Evolutionary conservation across 2,888 invertebrate species (phyloP).

Genomic region (Bellardia pandia): DNA sequence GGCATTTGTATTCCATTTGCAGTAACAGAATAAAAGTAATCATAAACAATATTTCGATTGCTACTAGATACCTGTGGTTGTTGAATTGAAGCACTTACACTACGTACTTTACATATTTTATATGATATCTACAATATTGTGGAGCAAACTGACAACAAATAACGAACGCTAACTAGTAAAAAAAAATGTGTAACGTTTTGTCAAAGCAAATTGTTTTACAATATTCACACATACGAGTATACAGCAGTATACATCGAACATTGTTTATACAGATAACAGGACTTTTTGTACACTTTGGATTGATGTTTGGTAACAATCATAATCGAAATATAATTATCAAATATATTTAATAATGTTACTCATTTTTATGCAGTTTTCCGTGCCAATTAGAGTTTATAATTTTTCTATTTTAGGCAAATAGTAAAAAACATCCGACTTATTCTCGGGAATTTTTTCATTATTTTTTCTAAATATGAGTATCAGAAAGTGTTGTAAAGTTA

Average conservation of each 20-base stretch:
- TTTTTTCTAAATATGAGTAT: too few species aligned
- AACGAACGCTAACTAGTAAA: conserved; percentile 2
- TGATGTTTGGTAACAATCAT: too few species aligned
- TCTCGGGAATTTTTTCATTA: too few species aligned
- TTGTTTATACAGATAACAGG: conserved; percentile 5
- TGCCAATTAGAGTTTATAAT: too few species aligned
- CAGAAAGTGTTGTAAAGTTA: too few species aligned
- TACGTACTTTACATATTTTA: conserved; percentile 33
- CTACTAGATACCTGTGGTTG: background rate
- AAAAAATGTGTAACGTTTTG: conserved; percentile 37
- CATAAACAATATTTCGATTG: conserved; percentile 29
- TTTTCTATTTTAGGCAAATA: too few species aligned
- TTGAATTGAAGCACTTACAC: conserved; percentile 39
- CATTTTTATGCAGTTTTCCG: too few species aligned
- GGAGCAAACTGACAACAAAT: background rate
- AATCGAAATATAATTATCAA: too few species aligned
- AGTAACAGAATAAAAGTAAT: conserved; percentile 6
- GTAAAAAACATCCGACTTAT: too few species aligned
- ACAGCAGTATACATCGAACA: conserved; percentile 17
- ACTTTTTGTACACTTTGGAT: background rate
- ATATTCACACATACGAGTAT: background rate
- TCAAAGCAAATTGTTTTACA: background rate
- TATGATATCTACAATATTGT: conserved; percentile 18
- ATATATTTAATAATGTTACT: too few species aligned
- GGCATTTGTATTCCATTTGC: conserved; percentile 24